These are phyloP conservation scores for Tanaodytes sp. DNA, from an alignment of 2,888 invertebrate genomes.

Conservation along the genomic window DNA sequence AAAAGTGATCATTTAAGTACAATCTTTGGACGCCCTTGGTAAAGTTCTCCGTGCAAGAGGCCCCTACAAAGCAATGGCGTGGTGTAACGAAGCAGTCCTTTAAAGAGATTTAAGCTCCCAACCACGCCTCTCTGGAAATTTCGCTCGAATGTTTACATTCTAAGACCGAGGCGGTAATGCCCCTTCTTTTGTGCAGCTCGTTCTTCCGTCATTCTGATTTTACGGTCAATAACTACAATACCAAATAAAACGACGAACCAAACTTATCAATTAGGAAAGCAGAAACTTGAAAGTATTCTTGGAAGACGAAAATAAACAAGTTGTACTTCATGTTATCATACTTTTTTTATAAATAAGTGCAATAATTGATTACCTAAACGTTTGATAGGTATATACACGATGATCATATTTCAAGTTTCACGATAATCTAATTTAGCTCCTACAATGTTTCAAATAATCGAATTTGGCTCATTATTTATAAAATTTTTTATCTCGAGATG, in stretches of 20 bases:
- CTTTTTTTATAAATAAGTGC: too few species aligned
- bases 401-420: too few species aligned
- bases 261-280: slow-evolving; percentile 26
- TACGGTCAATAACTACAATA: slow-evolving; percentile 32
- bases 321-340: too few species aligned
- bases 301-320: too few species aligned
- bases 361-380: too few species aligned
- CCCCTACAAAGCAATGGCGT: slow-evolving; percentile 15
- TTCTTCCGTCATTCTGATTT: slow-evolving; percentile 37
- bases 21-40: slow-evolving; percentile 29
- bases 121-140: slow-evolving; percentile 43
- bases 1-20: slow-evolving; percentile 28
- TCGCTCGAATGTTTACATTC: slow-evolving; percentile 43
- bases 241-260: slow-evolving; percentile 23
- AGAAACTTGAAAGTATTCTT: not conserved
- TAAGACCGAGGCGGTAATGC: slow-evolving; percentile 20
- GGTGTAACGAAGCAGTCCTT: slow-evolving; percentile 36
- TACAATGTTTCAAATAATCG: too few species aligned
- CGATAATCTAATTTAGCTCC: too few species aligned
- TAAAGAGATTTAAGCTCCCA: slow-evolving; percentile 39
- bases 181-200: slow-evolving; percentile 19
- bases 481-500: too few species aligned
- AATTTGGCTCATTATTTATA: too few species aligned
- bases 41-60: slow-evolving; percentile 20
- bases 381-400: too few species aligned